A percentile compares a stretch with the other conserved stretches of the same genome.
Conservation (phyloP, 2,888 invertebrate species). For the Spisula subtruncata region DNA sequence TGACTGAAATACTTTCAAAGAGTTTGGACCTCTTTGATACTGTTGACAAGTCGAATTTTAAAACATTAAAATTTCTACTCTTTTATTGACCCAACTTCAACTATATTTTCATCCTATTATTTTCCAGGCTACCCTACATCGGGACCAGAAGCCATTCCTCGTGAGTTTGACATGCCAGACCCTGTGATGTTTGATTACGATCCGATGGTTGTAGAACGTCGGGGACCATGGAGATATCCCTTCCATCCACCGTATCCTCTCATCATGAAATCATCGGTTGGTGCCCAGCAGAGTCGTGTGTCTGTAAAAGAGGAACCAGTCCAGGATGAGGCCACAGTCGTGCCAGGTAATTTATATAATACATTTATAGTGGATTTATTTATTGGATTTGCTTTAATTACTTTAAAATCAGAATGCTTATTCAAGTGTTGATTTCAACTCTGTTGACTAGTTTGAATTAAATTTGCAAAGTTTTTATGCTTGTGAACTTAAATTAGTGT, state of each 20-base stretch:
- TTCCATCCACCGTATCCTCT: slow-evolving; percentile 72
- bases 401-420: too few species aligned
- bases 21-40: too few species aligned
- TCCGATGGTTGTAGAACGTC: slow-evolving; percentile 73
- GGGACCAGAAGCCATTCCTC: slow-evolving; percentile 81
- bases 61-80: too few species aligned
- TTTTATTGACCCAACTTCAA: not conserved
- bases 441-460: too few species aligned
- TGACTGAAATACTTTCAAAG: too few species aligned
- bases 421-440: too few species aligned
- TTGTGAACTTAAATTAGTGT: too few species aligned
- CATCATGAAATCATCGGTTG: slow-evolving; percentile 55
- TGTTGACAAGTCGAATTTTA: too few species aligned
- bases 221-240: slow-evolving; percentile 76
- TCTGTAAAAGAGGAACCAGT: slow-evolving; percentile 59
- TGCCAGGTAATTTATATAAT: slow-evolving; percentile 51
- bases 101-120: not conserved
- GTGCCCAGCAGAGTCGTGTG: slow-evolving; percentile 38
- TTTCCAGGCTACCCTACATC: slow-evolving; percentile 85
- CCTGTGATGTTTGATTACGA: slow-evolving; percentile 77
- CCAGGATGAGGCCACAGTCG: slow-evolving; percentile 35
- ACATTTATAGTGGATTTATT: too few species aligned
- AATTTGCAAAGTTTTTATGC: too few species aligned
- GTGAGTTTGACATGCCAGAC: slow-evolving; percentile 80
- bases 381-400: too few species aligned